Evolutionary conservation across 1,140 invertebrate genomes (phyloP).

Genomic region (Hirudo medicinalis): DNA sequence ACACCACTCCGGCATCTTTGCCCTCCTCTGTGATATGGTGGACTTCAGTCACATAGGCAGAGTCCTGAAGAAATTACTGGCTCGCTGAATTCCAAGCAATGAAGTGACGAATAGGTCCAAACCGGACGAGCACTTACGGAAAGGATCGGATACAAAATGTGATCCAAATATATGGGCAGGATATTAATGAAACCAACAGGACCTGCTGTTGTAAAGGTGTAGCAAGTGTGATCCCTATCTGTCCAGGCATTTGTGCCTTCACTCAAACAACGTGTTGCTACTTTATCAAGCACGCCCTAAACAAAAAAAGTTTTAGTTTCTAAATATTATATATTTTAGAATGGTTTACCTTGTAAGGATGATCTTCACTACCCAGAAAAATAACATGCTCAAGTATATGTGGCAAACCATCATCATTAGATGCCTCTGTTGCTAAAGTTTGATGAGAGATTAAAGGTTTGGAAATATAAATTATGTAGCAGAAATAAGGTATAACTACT

Average conservation of each 20-base stretch:
- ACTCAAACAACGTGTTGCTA: constrained; percentile 74
- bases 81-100: not conserved
- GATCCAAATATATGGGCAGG: constrained; percentile 76
- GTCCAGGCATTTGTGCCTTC: constrained; percentile 77
- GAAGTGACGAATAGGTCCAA: not conserved
- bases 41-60: constrained; percentile 53
- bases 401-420: constrained; percentile 78
- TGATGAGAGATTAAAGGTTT: constrained; percentile 17
- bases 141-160: constrained; percentile 69
- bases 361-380: constrained; percentile 75
- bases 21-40: constrained; percentile 77
- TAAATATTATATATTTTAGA: not conserved
- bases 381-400: constrained; percentile 83
- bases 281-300: constrained; percentile 66
- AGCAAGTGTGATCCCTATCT: constrained; percentile 67
- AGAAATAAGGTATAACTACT: constrained; percentile 27
- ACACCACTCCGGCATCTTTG: constrained; percentile 77
- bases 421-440: constrained; percentile 66
- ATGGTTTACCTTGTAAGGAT: constrained; percentile 57
- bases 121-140: constrained; percentile 46
- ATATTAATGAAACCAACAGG: constrained; percentile 61
- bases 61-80: constrained; percentile 13
- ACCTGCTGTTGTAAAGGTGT: constrained; percentile 73
- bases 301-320: not conserved
- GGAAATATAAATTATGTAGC: not conserved